phyloP scores from a whole-genome alignment of 2,888 invertebrate species.

The Hirtodrosophila histrioides region DNA sequence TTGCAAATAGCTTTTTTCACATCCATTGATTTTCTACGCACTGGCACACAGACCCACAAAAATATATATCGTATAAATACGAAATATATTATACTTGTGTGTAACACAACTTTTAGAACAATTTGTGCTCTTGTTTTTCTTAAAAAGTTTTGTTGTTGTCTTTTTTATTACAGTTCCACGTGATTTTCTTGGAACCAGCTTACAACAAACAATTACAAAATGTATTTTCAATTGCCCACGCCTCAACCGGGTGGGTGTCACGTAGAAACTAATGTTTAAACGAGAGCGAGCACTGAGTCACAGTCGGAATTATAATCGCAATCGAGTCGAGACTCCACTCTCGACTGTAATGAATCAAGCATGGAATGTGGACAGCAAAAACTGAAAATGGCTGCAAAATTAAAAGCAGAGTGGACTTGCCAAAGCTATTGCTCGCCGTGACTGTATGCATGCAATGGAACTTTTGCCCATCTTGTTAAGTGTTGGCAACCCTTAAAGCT shows the following conservation, averaged over 20 bases:
- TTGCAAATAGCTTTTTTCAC: neutral
- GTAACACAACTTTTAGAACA: too few species aligned
- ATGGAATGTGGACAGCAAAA: conserved; percentile 66
- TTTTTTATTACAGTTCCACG: too few species aligned
- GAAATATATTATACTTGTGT: too few species aligned
- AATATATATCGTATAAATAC: too few species aligned
- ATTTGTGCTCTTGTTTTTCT: too few species aligned
- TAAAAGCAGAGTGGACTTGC: conserved; percentile 31
- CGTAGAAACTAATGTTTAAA: neutral
- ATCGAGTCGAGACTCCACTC: neutral
- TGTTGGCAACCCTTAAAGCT: conserved; percentile 49
- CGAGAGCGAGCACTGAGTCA: conserved; percentile 3
- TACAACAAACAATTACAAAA: conserved; percentile 9
- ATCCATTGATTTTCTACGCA: too few species aligned
- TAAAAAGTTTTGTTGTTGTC: too few species aligned
- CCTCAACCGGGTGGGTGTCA: conserved; percentile 6
- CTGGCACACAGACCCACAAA: too few species aligned
- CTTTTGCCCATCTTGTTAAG: conserved; percentile 1
- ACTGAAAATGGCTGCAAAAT: conserved; percentile 40
- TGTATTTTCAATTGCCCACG: conserved; percentile 9
- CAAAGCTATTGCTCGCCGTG: conserved; percentile 20
- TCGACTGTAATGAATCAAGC: conserved; percentile 18
- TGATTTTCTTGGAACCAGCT: conserved; percentile 2
- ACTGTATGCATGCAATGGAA: conserved; percentile 11
- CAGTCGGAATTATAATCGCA: conserved; percentile 2